These are phyloP conservation scores for Hydractinia echinata DNA, from an alignment of 30 jellyfish, hydroid and myxozoan genomes.

Conservation along the genomic window DNA sequence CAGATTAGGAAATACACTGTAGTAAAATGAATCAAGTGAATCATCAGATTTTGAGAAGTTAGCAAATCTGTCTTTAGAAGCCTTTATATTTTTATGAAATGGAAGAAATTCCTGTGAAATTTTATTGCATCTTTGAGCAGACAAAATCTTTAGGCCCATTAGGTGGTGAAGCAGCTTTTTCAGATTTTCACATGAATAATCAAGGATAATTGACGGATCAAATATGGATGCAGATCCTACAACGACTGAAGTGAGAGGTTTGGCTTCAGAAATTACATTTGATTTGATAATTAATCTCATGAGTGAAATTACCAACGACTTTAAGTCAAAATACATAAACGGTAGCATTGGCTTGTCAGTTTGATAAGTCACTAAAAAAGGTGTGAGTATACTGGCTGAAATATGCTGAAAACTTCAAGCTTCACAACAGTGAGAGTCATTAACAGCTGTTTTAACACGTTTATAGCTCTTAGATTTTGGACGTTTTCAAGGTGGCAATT, in stretches of 20 bases:
- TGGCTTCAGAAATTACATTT: not conserved
- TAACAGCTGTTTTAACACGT: not conserved
- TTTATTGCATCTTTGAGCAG: not conserved
- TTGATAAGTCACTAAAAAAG: not conserved
- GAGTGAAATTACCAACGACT: not conserved
- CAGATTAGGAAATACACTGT: not conserved
- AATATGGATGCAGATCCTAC: too few species aligned
- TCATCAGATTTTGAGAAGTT: not conserved
- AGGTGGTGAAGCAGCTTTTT: not conserved
- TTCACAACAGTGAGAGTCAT: not conserved
- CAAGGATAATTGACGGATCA: too few species aligned
- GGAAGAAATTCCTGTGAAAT: not conserved
- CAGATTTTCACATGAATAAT: too few species aligned
- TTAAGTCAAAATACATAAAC: not conserved
- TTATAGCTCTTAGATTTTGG: not conserved
- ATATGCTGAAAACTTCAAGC: not conserved
- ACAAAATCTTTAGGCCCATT: not conserved
- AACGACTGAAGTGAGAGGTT: too few species aligned
- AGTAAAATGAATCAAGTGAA: not conserved
- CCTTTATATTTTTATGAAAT: too few species aligned
- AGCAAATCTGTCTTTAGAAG: too few species aligned
- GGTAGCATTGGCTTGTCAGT: slow-evolving; percentile 3
- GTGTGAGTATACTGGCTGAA: not conserved
- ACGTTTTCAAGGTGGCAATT: not conserved
- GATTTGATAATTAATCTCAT: not conserved